Percentiles rank a stretch among this genome's conserved stretches.
Evolutionary conservation across 1,140 invertebrate species (phyloP).

Genomic region (Drosophila teissieri): DNA sequence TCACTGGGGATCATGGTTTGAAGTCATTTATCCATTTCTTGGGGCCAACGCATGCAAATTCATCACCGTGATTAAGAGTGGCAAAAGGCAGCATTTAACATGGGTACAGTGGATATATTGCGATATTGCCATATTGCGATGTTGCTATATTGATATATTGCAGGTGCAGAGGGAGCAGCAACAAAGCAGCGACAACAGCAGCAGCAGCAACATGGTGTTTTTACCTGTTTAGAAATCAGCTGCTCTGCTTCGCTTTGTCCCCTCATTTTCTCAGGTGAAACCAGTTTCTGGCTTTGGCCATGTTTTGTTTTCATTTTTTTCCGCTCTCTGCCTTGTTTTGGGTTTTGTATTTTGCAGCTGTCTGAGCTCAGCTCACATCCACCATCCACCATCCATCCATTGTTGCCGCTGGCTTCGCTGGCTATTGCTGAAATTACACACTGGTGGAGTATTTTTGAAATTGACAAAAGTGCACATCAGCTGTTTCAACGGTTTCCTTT

Average conservation of each 20-base stretch:
- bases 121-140: constrained; percentile 1
- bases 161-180: constrained; percentile 16
- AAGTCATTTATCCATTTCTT: constrained; percentile 36
- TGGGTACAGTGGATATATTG: constrained; percentile 1
- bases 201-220: constrained; percentile 18
- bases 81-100: constrained; percentile 30
- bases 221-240: constrained; percentile 61
- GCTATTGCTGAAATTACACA: constrained; percentile 65
- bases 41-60: constrained; percentile 40
- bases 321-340: constrained; percentile 36
- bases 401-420: constrained; percentile 19
- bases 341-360: constrained; percentile 67
- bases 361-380: constrained; percentile 26
- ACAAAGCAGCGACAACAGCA: not conserved
- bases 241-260: constrained; percentile 46
- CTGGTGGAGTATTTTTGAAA: constrained; percentile 51
- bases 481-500: constrained; percentile 56
- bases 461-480: constrained; percentile 72
- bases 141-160: constrained; percentile 30
- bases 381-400: constrained; percentile 29
- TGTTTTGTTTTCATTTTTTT: constrained; percentile 73
- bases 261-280: constrained; percentile 42
- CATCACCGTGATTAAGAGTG: constrained; percentile 28
- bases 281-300: constrained; percentile 59
- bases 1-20: constrained; percentile 6